Conservation (phyloP, 2,888 invertebrate species). For the Notodonta ziczac region DNA sequence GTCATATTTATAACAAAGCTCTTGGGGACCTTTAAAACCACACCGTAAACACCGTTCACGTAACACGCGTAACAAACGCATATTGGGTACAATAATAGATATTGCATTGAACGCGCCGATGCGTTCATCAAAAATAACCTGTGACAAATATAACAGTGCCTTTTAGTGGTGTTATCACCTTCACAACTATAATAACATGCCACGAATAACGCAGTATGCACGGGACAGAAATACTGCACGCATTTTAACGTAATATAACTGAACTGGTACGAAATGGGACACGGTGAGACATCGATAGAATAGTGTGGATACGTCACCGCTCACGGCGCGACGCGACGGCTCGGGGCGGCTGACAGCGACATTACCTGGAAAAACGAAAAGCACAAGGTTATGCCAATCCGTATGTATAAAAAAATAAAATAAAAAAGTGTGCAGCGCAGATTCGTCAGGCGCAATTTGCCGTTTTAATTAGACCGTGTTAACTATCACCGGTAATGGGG, state of each 20-base stretch:
- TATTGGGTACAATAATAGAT: constrained; percentile 37
- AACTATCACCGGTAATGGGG: constrained; percentile 69
- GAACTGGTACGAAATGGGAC: constrained; percentile 59
- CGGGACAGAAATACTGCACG: constrained; percentile 67
- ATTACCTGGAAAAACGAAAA: constrained; percentile 74
- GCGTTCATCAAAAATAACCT: constrained; percentile 68
- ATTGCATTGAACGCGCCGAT: constrained; percentile 70
- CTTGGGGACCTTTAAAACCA: too few species aligned
- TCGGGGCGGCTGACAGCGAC: constrained; percentile 27
- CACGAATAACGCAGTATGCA: constrained; percentile 71
- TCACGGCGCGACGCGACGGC: constrained; percentile 33
- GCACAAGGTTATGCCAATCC: constrained; percentile 54
- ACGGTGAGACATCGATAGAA: constrained; percentile 37
- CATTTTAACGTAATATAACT: constrained; percentile 54
- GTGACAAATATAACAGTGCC: constrained; percentile 72
- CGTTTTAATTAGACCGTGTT: constrained; percentile 77
- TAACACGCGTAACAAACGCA: constrained; percentile 29
- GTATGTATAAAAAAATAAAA: constrained; percentile 17
- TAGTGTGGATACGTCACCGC: constrained; percentile 46
- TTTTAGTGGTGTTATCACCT: constrained; percentile 74
- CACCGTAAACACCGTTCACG: constrained; percentile 8
- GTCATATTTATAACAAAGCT: too few species aligned
- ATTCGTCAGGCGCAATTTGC: constrained; percentile 48
- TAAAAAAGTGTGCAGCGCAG: constrained; percentile 44
- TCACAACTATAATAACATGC: constrained; percentile 70